Base-by-base conservation (phyloP, 2,888 invertebrate genomes). In the Camptogramma bilineatum region DNA sequence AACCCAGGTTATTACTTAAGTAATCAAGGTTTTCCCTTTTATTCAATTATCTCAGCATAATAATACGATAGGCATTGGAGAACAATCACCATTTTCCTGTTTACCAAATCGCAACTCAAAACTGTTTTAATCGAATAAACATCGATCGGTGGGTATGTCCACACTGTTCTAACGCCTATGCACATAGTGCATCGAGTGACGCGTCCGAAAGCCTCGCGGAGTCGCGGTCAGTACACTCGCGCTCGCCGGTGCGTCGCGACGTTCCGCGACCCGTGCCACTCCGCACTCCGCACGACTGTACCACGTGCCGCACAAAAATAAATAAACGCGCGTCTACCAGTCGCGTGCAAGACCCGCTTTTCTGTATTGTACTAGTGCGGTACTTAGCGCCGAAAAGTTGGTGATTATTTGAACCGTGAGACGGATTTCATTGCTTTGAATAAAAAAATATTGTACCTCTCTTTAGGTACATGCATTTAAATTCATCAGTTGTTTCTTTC, bases 151-250 rank as follows among this genome's bases (percentile, higher is more conserved):
- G 57, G 66, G 44, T 16, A 81, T 59, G 42, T 90, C 91, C 90
- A 81, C 76, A 77, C 78, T 84, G 85, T 80, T 83, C 87, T 83
- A 87, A 84, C 85, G 82, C 75, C 71, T 77, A 80, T 88, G 86
- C 85, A 86, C 77, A 81, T 81, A 85, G 83, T 86, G 86, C 85
- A 85, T 74, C 77, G 78, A 74, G 65, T 66, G 69, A 82, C 78
- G 81, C 84, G 85, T 85, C 83, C 85, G 81, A 86, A 82, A 78
- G 81, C 77, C 82, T 81, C 51, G 53, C 63, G 48, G 50, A 58
- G 58, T 54, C 84, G 82, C 88, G 89, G 88, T 87, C 91, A 92
- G 91, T 91, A 87, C 86, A 85, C 88, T 85, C 90, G 87, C 87
- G 88, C 79, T 84, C 88, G 87, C 81, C 86, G 87, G 73, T 78